Evolutionary conservation across 2,113 vertebrate species (phyloP).

Genomic region (Malurus cyaneus): DNA sequence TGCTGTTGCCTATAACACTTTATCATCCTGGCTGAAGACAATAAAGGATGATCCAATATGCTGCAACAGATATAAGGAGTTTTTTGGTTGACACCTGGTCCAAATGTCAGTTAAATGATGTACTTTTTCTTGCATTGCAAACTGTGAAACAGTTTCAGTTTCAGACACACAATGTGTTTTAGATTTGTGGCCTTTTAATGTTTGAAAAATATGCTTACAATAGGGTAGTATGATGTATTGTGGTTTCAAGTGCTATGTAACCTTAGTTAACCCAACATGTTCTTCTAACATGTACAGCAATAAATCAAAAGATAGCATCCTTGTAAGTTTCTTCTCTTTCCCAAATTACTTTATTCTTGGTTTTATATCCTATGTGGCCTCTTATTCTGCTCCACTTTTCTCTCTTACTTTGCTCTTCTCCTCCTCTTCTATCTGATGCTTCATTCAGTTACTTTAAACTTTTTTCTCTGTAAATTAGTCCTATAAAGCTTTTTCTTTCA

Average conservation of each 20-base stretch:
- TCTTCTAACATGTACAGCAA: not conserved
- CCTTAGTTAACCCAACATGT: conserved; percentile 40
- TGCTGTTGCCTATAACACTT: not conserved
- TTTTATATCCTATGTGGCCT: not conserved
- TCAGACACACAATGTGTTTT: conserved; percentile 7
- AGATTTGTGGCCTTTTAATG: conserved; percentile 28
- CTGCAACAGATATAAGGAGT: not conserved
- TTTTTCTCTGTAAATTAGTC: not conserved
- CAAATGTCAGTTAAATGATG: not conserved
- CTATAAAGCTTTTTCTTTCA: not conserved
- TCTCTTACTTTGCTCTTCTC: not conserved
- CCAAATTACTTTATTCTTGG: not conserved
- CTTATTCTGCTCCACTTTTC: not conserved
- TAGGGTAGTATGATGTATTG: conserved; percentile 5
- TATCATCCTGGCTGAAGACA: not conserved
- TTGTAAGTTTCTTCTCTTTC: not conserved
- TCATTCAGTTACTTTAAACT: not conserved
- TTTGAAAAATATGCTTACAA: conserved; percentile 48
- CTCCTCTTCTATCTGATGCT: not conserved
- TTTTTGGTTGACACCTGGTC: conserved; percentile 2
- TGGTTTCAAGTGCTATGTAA: not conserved
- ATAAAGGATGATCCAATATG: conserved; percentile 5
- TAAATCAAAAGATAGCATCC: conserved; percentile 43
- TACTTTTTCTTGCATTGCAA: not conserved
- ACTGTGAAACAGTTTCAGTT: conserved; percentile 3